phyloP scores from a whole-genome alignment of 2,113 vertebrate species.

The Triplophysa dalaica region DNA sequence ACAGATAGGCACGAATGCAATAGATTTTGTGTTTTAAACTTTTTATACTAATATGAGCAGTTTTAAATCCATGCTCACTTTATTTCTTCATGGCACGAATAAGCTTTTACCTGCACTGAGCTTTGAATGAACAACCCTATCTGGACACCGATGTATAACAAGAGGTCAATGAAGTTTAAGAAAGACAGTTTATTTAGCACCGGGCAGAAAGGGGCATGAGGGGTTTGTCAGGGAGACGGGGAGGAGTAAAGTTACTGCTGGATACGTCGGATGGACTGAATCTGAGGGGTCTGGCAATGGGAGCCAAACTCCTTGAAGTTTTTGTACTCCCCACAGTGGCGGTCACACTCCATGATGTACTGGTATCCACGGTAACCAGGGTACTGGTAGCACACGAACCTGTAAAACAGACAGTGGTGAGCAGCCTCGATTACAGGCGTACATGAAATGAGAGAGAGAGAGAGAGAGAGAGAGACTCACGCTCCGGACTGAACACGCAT shows the following conservation, averaged over 20 bases:
- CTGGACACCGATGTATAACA: conserved; percentile 50
- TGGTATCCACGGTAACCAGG: conserved; percentile 93
- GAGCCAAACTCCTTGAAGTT: conserved; percentile 89
- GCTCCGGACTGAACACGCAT: conserved; percentile 84
- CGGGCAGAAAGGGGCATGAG: conserved; percentile 51
- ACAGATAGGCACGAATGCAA: no score
- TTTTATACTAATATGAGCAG: no score
- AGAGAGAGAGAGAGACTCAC: conserved; percentile 71
- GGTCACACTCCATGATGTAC: conserved; percentile 91
- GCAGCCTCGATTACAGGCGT: not conserved
- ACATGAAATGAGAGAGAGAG: not conserved
- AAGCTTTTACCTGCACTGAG: not conserved
- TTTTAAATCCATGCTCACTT: not conserved
- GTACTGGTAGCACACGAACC: conserved; percentile 92
- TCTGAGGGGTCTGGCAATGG: conserved; percentile 88
- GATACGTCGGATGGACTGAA: conserved; percentile 91
- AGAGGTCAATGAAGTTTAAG: conserved; percentile 67
- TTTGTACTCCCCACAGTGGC: conserved; percentile 87
- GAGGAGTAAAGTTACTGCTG: conserved; percentile 80
- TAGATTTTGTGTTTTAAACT: no score
- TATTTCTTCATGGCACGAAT: not conserved
- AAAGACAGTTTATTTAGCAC: conserved; percentile 79
- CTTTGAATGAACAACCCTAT: not conserved
- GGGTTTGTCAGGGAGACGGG: conserved; percentile 54
- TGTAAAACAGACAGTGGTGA: conserved; percentile 55